Base-by-base conservation (phyloP, 1,140 invertebrate species). In the Meteorus sp. region DNA sequence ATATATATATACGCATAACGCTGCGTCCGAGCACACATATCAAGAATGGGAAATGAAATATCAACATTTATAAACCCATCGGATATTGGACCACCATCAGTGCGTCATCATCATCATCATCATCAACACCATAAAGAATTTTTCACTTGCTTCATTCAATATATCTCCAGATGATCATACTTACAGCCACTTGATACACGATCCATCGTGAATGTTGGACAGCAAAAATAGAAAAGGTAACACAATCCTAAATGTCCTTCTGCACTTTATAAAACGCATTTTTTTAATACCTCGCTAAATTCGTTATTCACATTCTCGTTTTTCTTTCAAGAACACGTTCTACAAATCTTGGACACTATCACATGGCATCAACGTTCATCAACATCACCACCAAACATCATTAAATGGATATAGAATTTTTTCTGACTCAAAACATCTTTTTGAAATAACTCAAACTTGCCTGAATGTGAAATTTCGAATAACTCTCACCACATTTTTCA, bases 141-240 rank as follows among this genome's bases (percentile, higher is more conserved):
- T 25, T 29, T 8, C 11, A 13, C 29, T 29, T n/a, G 44, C 45
- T 56, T 45, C n/a, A n/a, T 29, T 43, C 17, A 25, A 43, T 41
- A 52, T 17, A 35, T 6, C 29, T 11, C 29, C 6, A 33, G 6
- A n/a, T n/a, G 17, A 9, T 39, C 6, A 54, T 73, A 80, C 77
- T 80, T 65, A 79, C 78, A 79, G 69, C 78, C 78, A 80, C 71
- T 80, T 79, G 63, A 80, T 80, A 70, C 76, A 78, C 61, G 65
- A 62, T 61, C 69, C 76, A 57, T 66, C 70, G 51, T 72, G 66
- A 6, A 72, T 58, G 43, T 74, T 39, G 56, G 71, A 55, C 33
- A 74, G 62, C 20, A 79, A 53, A 23, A 79, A 56, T 29, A 76
- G 51, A 53, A 76, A 56, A 59, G 64, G 57, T 63, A 59, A 53